A percentile compares a stretch with the other conserved stretches of the same genome.
These are phyloP conservation scores for Ectemnius continuus DNA, from an alignment of 2,888 invertebrate genomes.

Conservation along the genomic window DNA sequence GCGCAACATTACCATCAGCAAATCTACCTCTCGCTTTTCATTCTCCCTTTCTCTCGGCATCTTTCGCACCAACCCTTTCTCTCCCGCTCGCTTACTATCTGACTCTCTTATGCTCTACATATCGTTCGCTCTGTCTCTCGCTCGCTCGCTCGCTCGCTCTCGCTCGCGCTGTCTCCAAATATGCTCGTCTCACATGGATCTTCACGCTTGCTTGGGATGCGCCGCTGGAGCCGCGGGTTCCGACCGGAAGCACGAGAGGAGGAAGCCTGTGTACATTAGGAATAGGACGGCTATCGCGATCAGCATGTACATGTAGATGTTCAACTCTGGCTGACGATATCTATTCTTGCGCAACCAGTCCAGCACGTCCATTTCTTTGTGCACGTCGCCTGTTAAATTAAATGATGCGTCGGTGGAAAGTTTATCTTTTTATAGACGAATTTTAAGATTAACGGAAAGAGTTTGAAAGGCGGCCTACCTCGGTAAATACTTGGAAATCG, in stretches of 20 bases:
- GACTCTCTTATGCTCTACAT: background rate
- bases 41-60: conserved; percentile 1
- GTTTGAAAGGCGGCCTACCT: conserved; percentile 80
- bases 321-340: conserved; percentile 94
- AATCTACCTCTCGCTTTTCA: conserved; percentile 14
- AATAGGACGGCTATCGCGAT: conserved; percentile 92
- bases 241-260: conserved; percentile 92
- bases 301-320: conserved; percentile 95
- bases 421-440: background rate
- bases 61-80: conserved; percentile 21
- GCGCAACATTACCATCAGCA: conserved; percentile 36
- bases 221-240: conserved; percentile 81
- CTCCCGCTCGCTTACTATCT: conserved; percentile 14
- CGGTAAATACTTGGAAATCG: conserved; percentile 95
- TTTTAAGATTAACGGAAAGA: conserved; percentile 14
- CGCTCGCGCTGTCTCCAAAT: conserved; percentile 2
- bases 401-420: background rate
- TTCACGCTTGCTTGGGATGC: conserved; percentile 85
- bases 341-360: conserved; percentile 96
- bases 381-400: conserved; percentile 84
- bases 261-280: conserved; percentile 92
- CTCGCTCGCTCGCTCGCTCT: conserved; percentile 13
- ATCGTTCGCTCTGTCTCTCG: conserved; percentile 21
- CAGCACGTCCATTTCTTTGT: conserved; percentile 90
- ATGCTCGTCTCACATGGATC: background rate